Evolutionary conservation across 2,113 vertebrate genomes (phyloP).

Genomic region (Craseonycteris thonglongyai): DNA sequence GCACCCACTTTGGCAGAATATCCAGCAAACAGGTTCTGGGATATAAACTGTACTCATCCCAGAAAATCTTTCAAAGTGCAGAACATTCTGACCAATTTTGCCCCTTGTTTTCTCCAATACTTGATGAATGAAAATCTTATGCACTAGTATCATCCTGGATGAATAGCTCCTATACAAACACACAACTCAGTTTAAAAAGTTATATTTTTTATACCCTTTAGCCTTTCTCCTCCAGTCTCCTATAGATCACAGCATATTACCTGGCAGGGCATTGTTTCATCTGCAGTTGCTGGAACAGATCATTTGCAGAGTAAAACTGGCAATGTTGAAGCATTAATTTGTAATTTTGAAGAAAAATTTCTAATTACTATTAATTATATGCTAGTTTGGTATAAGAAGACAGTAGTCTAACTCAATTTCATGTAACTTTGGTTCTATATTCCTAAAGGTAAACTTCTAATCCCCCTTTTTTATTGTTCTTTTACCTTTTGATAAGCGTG

Average conservation of each 20-base stretch:
- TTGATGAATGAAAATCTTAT: neutral
- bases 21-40: neutral
- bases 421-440: neutral
- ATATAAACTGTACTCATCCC: neutral
- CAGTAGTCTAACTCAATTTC: neutral
- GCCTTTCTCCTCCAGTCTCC: neutral
- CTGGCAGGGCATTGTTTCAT: neutral
- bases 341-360: neutral
- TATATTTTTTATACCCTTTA: neutral
- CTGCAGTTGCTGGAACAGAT: neutral
- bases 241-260: neutral
- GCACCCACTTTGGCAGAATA: neutral
- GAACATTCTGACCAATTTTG: neutral
- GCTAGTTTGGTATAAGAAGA: neutral
- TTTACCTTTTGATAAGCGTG: conserved; percentile 22
- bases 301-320: neutral
- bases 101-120: neutral
- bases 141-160: neutral
- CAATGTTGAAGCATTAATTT: neutral
- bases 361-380: neutral
- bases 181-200: neutral
- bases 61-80: neutral
- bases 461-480: neutral
- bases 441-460: neutral
- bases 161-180: neutral